phyloP scores from a whole-genome alignment of 2,113 vertebrate species.

The Pseudorectes ferrugineus region DNA sequence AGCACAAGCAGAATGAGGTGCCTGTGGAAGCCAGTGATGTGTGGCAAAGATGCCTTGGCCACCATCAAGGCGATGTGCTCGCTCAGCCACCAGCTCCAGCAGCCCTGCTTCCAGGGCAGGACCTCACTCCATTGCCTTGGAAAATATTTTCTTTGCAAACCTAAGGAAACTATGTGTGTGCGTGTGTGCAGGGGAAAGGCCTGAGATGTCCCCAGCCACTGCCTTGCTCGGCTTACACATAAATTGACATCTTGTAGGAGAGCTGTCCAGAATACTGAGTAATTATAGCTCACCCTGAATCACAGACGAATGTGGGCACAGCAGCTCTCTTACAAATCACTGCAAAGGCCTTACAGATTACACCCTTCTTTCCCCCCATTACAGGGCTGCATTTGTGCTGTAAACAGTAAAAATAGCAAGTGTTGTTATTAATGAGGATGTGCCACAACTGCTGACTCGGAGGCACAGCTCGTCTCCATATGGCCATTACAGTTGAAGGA shows the following conservation, averaged over 20 bases:
- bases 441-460: neutral
- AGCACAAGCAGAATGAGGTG: accelerated
- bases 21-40: neutral
- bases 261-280: conserved; percentile 1
- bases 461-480: neutral
- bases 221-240: neutral
- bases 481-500: conserved; percentile 30
- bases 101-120: neutral
- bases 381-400: conserved; percentile 21
- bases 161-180: neutral
- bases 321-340: conserved; percentile 9
- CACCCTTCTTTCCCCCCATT: neutral
- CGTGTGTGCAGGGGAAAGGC: neutral
- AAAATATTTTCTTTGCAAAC: neutral
- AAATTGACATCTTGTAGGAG: neutral
- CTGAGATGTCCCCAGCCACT: neutral
- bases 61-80: accelerated
- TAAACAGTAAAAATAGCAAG: conserved; percentile 31
- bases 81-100: neutral
- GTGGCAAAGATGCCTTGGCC: neutral
- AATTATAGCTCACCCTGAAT: neutral
- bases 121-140: accelerated
- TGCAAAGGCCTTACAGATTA: neutral
- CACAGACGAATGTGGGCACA: neutral
- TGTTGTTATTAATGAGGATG: neutral